These are phyloP conservation scores for Stenodema calcarata DNA, from an alignment of 2,888 invertebrate genomes.

Conservation along the genomic window DNA sequence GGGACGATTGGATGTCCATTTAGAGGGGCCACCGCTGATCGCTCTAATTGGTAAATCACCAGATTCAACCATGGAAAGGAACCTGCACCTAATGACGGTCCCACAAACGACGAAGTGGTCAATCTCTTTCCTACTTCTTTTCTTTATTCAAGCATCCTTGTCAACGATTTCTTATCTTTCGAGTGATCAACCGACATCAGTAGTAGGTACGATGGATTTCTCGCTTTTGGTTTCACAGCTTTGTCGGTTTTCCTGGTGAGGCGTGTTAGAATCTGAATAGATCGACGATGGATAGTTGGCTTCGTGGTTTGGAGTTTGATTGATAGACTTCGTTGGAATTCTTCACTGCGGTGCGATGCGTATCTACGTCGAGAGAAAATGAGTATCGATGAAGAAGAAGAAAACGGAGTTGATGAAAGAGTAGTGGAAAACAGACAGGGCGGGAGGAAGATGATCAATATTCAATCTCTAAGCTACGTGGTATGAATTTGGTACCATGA, in stretches of 20 bases:
- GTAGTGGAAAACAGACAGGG: no score
- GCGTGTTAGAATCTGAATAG: not conserved
- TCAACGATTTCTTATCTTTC: not conserved
- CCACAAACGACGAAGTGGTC: not conserved
- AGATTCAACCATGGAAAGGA: not conserved
- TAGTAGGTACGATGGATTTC: not conserved
- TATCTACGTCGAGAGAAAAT: no score
- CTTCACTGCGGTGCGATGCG: no score
- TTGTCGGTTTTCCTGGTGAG: not conserved
- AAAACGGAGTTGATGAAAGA: no score
- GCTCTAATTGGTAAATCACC: slow-evolving; percentile 26
- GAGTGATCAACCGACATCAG: not conserved
- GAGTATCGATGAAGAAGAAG: no score
- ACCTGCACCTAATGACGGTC: not conserved
- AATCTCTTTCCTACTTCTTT: not conserved
- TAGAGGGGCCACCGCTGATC: not conserved
- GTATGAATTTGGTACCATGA: no score
- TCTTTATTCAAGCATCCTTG: not conserved
- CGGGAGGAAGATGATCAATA: no score
- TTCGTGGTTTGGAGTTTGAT: no score
- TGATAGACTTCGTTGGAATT: no score
- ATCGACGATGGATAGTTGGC: not conserved
- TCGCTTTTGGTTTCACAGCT: not conserved
- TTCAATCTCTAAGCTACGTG: no score
- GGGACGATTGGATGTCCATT: not conserved